These are phyloP conservation scores for Littorina saxatilis DNA, from an alignment of 1,140 invertebrate species.

Conservation along the genomic window DNA sequence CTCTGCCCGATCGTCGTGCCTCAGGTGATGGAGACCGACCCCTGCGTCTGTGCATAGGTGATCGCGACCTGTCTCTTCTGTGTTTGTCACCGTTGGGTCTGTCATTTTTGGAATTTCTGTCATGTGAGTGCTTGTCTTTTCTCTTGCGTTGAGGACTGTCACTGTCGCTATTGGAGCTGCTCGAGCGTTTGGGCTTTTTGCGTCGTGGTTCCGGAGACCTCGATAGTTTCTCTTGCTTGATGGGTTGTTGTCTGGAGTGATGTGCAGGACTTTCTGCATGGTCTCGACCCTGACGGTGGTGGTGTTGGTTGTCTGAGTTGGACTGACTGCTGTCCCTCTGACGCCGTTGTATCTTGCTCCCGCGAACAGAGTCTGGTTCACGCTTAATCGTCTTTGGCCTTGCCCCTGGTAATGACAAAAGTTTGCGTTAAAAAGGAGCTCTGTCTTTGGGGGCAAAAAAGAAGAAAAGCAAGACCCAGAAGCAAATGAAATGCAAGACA, in stretches of 20 bases:
- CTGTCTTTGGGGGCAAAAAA: too few relatives aligned
- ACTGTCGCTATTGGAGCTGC: neutral
- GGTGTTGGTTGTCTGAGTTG: neutral
- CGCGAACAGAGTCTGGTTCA: neutral
- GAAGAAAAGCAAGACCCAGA: too few relatives aligned
- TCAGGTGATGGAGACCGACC: neutral
- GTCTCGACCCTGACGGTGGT: neutral
- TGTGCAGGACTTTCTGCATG: too few relatives aligned
- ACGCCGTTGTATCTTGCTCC: neutral
- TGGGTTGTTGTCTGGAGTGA: too few relatives aligned
- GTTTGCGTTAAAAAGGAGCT: too few relatives aligned
- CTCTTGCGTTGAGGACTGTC: neutral
- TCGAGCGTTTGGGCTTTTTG: neutral
- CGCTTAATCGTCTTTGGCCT: neutral
- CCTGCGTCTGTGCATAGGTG: neutral
- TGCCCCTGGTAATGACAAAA: too few relatives aligned
- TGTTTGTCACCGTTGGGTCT: neutral
- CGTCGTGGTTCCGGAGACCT: neutral
- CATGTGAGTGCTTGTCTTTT: neutral
- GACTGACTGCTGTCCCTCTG: neutral
- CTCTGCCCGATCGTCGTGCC: neutral
- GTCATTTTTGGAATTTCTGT: neutral
- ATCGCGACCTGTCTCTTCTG: constrained; percentile 1
- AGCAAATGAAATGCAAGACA: too few relatives aligned
- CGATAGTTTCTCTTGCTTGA: constrained; percentile 1